Percentiles rank a stretch among this genome's conserved stretches.
These are phyloP conservation scores for Struthio camelus DNA, from an alignment of 2,113 vertebrate species.

Conservation along the genomic window DNA sequence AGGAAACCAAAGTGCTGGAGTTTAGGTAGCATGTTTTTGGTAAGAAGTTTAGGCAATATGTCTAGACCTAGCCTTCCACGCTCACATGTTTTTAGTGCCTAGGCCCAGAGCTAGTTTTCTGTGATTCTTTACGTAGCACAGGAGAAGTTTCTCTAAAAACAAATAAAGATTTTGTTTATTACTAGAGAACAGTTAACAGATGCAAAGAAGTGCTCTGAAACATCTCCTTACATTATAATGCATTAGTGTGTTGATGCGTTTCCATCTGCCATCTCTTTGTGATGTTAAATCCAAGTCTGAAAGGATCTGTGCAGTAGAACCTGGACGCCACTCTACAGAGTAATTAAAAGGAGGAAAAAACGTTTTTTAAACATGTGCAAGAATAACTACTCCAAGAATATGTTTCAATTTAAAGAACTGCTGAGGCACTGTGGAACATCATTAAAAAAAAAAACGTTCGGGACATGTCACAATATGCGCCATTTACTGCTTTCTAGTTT, in stretches of 20 bases:
- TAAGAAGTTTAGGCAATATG: neutral
- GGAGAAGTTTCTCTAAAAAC: neutral
- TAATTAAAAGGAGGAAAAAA: conserved; percentile 38
- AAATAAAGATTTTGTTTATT: neutral
- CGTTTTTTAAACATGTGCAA: conserved; percentile 11
- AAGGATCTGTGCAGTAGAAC: conserved; percentile 95
- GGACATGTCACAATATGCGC: neutral
- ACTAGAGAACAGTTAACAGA: neutral
- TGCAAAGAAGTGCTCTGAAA: neutral
- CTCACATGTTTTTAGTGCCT: neutral
- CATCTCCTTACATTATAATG: conserved; percentile 92
- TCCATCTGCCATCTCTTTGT: conserved; percentile 95
- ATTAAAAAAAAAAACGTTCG: neutral
- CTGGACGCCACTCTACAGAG: conserved; percentile 92
- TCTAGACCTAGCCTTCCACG: neutral
- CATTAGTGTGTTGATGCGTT: conserved; percentile 92
- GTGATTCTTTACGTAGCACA: neutral
- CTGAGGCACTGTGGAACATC: neutral
- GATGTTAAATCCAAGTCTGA: conserved; percentile 97
- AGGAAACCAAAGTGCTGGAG: neutral
- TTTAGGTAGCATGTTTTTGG: neutral
- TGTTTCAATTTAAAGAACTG: neutral
- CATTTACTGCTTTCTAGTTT: neutral
- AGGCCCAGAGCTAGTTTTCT: neutral
- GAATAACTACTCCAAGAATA: neutral